phyloP scores from a whole-genome alignment of 2,113 vertebrate species.

The Gambusia holbrooki region DNA sequence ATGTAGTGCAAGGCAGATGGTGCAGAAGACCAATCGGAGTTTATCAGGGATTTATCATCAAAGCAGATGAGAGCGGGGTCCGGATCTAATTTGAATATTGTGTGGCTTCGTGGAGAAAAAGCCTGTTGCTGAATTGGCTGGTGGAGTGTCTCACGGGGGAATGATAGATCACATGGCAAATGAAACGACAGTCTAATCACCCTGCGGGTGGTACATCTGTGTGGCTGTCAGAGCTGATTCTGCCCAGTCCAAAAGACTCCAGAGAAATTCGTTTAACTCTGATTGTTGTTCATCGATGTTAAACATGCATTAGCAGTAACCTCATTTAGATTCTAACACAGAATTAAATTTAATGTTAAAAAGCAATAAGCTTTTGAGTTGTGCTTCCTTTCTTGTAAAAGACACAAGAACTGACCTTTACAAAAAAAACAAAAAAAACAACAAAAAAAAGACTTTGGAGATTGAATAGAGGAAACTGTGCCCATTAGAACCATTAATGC shows the following conservation, averaged over 20 bases:
- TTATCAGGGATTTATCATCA: slow-evolving; percentile 34
- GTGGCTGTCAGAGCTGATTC: slow-evolving; percentile 23
- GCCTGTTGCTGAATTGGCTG: slow-evolving; percentile 23
- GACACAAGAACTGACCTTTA: slow-evolving; percentile 1
- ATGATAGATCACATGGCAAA: slow-evolving; percentile 40
- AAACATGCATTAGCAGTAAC: slow-evolving; percentile 8
- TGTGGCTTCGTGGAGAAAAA: slow-evolving; percentile 5
- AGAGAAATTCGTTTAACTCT: slow-evolving; percentile 24
- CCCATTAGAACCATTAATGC: slow-evolving; percentile 13
- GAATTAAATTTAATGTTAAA: neutral
- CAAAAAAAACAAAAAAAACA: neutral
- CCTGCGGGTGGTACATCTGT: slow-evolving; percentile 29
- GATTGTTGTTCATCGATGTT: neutral
- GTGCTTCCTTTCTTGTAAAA: neutral
- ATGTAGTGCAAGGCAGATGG: neutral
- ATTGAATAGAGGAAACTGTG: slow-evolving; percentile 20
- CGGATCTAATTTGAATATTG: slow-evolving; percentile 33
- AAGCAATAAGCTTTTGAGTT: neutral
- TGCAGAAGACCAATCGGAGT: slow-evolving; percentile 5
- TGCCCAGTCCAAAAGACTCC: slow-evolving; percentile 1
- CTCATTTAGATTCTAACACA: neutral
- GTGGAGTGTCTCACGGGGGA: slow-evolving; percentile 6
- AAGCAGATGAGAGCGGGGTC: slow-evolving; percentile 7
- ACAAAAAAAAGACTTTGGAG: neutral
- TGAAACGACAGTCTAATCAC: slow-evolving; percentile 27